Base-by-base conservation (phyloP, 2,113 vertebrate species). In the Cyprinodon tularosa region DNA sequence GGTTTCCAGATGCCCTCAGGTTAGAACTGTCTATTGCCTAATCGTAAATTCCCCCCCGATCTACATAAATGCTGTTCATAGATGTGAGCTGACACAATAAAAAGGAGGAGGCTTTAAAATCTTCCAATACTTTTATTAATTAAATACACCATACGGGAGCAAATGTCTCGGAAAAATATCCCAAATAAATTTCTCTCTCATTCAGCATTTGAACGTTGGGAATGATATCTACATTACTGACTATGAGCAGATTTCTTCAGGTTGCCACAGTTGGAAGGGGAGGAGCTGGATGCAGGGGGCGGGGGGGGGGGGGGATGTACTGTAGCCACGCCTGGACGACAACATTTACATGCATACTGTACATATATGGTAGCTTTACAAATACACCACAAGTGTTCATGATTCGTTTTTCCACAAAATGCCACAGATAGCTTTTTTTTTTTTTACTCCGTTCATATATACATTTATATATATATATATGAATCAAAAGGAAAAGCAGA, bases 71-170 rank as follows among this genome's bases (percentile, higher is more conserved):
- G 29, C 29, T 29, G 29, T 29, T 29, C 29, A 29, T 29, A 29
- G 29, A 29, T 29, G 29, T 29, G 29, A 29, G 29, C 1, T 29
- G 29, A 29, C 29, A 45, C 68, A 88, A 89, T 76, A 72, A 84
- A 73, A 84, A 68, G 86, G 88, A 86, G 71, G 73, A 92, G 89
- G 73, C 71, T 90, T 89, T 80, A 89, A 92, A 93, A 96, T 96
- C 93, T 94, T 96, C 50, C 96, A 96, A 94, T 96, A 95, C 93
- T 96, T 92, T 98, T 99, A 99, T 98, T 99, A 98, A 96, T 99
- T 99, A 99, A 99, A 99, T 99, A 99, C 98, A 99, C 97, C 97
- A 96, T 98, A 98, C 96, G 97, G 96, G 97, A 99, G 97, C 98
- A 98, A 98, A 98, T 97, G 96, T 98, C 97, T 99, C 96, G 96